Base-by-base conservation (phyloP, 2,888 invertebrate genomes). In the Pinctada fucata region DNA sequence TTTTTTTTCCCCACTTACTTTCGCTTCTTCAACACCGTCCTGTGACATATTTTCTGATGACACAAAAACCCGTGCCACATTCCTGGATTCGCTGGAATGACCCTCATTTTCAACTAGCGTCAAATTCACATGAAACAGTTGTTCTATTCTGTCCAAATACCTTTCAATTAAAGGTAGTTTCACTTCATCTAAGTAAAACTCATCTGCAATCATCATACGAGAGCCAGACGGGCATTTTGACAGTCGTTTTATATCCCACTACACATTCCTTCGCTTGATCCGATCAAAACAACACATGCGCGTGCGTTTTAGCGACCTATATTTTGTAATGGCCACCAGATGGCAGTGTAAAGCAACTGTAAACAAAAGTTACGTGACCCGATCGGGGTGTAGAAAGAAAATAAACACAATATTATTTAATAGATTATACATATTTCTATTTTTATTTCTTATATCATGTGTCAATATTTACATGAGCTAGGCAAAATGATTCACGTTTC, bases 11-110 rank as follows among this genome's bases (percentile, higher is more conserved):
- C 10, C 5, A 86, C 85, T 82, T 85, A 89, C 89, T 85, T 85
- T 84, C 83, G 89, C 87, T 79, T 86, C 85, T 81, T 82, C 81
- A 79, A 85, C 58, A 76, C 80, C 84, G 85, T 89, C 82, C 86
- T 78, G 83, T 86, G 89, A 71, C 48, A 8, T 67, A 31, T 74
- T 45, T n/a, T n/a, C n/a, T n/a, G n/a, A n/a, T n/a, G n/a, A n/a
- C n/a, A n/a, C n/a, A n/a, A n/a, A n/a, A n/a, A n/a, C 66, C 66
- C 75, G 69, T 63, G 50, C 16, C 10, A n/a, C n/a, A n/a, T n/a
- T n/a, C n/a, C n/a, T n/a, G n/a, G n/a, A n/a, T n/a, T n/a, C n/a
- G n/a, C n/a, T n/a, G n/a, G n/a, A n/a, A n/a, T n/a, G n/a, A n/a
- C n/a, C n/a, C 13, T 63, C 73, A 51, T 78, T 63, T 47, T 77